phyloP scores from a whole-genome alignment of 2,113 vertebrate species.

The Leucoraja erinaceus region DNA sequence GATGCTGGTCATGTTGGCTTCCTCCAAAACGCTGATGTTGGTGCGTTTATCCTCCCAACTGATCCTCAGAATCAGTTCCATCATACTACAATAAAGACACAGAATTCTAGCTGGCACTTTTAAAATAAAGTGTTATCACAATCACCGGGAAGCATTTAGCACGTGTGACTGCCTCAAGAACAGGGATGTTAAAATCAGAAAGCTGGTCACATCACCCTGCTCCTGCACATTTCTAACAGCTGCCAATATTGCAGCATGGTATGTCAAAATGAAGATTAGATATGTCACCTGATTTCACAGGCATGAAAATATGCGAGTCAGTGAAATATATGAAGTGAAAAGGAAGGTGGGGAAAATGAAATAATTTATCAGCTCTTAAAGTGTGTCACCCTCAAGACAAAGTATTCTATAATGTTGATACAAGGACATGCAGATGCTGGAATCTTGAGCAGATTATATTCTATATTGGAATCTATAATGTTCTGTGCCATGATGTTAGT shows the following conservation, averaged over 20 bases:
- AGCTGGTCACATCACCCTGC: not conserved
- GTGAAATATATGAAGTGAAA: not conserved
- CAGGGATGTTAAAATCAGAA: not conserved
- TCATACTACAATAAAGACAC: not conserved
- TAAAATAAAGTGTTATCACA: not conserved
- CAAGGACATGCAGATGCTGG: no score
- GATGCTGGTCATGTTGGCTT: no score
- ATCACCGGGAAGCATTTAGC: not conserved
- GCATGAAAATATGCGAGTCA: not conserved
- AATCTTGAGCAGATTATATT: no score
- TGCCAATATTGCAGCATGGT: not conserved
- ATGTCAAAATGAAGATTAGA: not conserved
- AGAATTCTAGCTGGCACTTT: not conserved
- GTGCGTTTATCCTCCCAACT: no score
- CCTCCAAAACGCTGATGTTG: no score
- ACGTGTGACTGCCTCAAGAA: not conserved
- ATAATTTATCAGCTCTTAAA: not conserved
- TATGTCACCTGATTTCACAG: not conserved
- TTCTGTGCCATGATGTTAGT: not conserved
- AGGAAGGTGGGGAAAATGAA: not conserved
- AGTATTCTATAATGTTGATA: not conserved
- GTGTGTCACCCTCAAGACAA: not conserved
- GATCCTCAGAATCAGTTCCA: no score
- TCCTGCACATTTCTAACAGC: not conserved
- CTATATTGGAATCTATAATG: not conserved